Percentiles rank a stretch among this genome's conserved stretches.
Evolutionary conservation across 2,113 vertebrate species (phyloP).

Genomic region (Lipotes vexillifer): DNA sequence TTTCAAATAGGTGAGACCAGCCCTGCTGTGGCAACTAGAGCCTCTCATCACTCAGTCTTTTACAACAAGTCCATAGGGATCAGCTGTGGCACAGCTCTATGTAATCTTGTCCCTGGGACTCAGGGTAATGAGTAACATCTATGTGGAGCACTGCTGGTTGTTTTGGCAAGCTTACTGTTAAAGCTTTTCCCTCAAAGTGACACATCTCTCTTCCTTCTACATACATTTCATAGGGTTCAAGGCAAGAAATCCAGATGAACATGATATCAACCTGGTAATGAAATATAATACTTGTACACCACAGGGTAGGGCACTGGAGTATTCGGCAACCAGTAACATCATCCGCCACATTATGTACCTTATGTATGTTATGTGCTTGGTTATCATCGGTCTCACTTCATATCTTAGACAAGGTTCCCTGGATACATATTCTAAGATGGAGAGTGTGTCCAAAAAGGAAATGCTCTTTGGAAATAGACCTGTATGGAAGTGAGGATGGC

Average conservation of each 20-base stretch:
- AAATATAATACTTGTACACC: background rate
- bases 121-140: background rate
- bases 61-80: background rate
- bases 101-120: background rate
- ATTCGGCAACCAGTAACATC: background rate
- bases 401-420: background rate
- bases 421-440: background rate
- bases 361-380: background rate
- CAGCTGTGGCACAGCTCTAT: background rate
- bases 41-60: background rate
- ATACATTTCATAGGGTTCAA: background rate
- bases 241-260: background rate
- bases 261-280: background rate
- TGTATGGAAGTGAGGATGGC: background rate
- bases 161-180: background rate
- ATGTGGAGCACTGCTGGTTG: background rate
- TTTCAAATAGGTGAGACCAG: background rate
- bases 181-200: background rate
- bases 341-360: background rate
- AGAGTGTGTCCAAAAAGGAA: background rate
- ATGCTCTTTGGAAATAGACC: background rate
- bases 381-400: background rate
- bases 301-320: background rate
- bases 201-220: background rate
- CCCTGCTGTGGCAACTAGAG: background rate